These are phyloP conservation scores for Orthonyx spaldingii DNA, from an alignment of 2,113 vertebrate species.

Conservation along the genomic window DNA sequence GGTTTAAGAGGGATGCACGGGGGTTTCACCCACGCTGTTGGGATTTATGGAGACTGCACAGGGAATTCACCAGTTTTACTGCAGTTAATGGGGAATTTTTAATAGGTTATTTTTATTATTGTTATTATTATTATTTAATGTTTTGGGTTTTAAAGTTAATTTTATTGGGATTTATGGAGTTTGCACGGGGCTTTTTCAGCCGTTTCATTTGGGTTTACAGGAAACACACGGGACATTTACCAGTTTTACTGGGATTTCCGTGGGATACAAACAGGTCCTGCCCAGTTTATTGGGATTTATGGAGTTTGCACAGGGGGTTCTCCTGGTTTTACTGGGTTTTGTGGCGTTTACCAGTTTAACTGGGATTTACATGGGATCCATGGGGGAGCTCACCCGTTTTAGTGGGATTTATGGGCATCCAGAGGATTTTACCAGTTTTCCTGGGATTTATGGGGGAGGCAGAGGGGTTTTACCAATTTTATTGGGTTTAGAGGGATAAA, in stretches of 20 bases:
- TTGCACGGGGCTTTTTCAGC: not conserved
- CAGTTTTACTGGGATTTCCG: not conserved
- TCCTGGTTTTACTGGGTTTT: not conserved
- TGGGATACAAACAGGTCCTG: no score
- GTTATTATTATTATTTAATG: not conserved
- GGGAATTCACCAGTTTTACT: not conserved
- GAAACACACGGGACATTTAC: fast-evolving
- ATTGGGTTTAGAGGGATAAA: fast-evolving
- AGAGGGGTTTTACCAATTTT: not conserved
- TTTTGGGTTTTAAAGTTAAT: not conserved
- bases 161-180: not conserved
- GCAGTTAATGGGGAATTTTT: not conserved
- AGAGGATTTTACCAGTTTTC: not conserved
- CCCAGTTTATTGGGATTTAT: not conserved
- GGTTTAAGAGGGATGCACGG: not conserved
- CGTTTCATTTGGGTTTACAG: not conserved
- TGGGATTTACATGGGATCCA: not conserved
- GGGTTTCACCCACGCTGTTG: not conserved
- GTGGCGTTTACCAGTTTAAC: not conserved
- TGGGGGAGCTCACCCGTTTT: not conserved
- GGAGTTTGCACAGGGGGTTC: no score
- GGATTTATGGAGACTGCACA: not conserved
- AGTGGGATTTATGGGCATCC: not conserved
- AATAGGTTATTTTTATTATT: not conserved
- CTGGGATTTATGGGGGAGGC: not conserved